Conservation (phyloP, 1,140 invertebrate species). For the Bombus consobrinus region DNA sequence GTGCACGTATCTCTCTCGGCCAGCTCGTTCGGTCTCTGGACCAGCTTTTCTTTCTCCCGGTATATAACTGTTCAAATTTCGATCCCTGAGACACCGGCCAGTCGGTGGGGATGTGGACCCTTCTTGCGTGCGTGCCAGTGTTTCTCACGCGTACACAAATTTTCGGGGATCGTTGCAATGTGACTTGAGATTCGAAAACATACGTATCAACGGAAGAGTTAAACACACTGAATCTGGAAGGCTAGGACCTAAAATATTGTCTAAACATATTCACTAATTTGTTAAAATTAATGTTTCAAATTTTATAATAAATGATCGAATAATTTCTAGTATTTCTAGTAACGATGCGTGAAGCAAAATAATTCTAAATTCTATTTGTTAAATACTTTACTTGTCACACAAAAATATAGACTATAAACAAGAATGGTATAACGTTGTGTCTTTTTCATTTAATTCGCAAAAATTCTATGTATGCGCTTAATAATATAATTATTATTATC, state of each 20-base stretch:
- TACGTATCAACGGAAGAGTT: neutral
- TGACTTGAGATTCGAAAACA: no score
- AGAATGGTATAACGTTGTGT: neutral
- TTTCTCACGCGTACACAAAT: constrained; percentile 67
- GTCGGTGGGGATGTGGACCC: constrained; percentile 71
- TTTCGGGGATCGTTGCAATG: neutral
- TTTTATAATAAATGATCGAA: no score
- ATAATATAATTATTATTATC: neutral
- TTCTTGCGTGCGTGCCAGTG: constrained; percentile 68
- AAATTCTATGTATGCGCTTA: neutral
- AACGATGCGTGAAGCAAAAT: no score
- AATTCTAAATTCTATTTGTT: no score
- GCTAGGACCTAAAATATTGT: neutral
- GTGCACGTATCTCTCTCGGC: constrained; percentile 28
- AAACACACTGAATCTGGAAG: neutral
- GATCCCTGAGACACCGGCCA: constrained; percentile 69
- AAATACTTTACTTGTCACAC: neutral
- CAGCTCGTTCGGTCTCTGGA: constrained; percentile 63
- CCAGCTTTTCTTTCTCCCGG: constrained; percentile 78
- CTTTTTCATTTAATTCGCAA: neutral
- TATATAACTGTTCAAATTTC: constrained; percentile 81
- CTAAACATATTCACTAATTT: neutral
- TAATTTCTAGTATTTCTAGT: no score
- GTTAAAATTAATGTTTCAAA: neutral
- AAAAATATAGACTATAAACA: neutral